Conservation (phyloP, 1,140 invertebrate species). For the Diabrotica undecimpunctata region DNA sequence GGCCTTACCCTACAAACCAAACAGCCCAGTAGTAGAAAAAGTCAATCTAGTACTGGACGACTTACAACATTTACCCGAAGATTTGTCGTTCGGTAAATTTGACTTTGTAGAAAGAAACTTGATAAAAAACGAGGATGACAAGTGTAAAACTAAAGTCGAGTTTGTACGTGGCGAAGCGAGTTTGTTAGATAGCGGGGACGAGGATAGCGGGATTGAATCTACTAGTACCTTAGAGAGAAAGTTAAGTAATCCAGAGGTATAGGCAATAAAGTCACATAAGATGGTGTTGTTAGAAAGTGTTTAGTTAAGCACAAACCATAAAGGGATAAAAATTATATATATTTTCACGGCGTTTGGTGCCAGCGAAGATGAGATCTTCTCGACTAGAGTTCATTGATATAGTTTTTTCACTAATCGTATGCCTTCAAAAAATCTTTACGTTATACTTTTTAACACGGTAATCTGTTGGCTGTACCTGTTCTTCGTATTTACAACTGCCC, state of each 20-base stretch:
- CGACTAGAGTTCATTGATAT: not conserved
- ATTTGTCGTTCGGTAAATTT: conserved; percentile 4
- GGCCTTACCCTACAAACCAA: conserved; percentile 44
- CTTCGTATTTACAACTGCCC: no score
- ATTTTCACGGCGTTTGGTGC: not conserved
- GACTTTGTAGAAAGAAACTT: conserved; percentile 16
- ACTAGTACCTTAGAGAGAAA: conserved; percentile 54
- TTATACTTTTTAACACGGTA: no score
- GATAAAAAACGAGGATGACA: not conserved
- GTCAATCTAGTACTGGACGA: not conserved
- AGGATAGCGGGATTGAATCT: conserved; percentile 58
- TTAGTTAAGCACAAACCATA: not conserved
- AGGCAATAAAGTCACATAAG: not conserved
- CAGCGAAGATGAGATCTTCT: not conserved
- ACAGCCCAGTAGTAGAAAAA: not conserved
- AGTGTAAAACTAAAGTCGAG: conserved; percentile 35
- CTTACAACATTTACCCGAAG: not conserved
- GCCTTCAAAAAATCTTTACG: no score
- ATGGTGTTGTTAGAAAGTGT: not conserved
- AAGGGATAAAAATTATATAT: not conserved
- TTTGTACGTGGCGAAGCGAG: conserved; percentile 55
- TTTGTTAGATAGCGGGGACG: conserved; percentile 56
- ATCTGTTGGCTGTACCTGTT: no score
- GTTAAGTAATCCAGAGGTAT: conserved; percentile 19
- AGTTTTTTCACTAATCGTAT: not conserved